Conservation (phyloP, 2,113 vertebrate genomes). For the Maccullochella peelii region DNA sequence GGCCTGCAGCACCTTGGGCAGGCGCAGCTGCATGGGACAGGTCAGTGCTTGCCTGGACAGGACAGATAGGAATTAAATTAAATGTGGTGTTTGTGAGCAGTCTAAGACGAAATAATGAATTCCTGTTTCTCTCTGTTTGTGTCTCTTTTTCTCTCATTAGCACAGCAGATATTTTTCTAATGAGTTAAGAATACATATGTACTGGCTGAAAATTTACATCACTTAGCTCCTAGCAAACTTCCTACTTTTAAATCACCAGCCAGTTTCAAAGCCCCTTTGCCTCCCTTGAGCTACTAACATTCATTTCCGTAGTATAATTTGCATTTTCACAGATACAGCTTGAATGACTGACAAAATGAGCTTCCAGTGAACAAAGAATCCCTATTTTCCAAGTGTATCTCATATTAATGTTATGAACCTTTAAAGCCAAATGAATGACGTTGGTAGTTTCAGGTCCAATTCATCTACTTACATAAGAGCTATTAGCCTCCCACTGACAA, state of each 20-base stretch:
- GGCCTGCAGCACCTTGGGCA: conserved; percentile 88
- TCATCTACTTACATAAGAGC: conserved; percentile 46
- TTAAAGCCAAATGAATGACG: conserved; percentile 43
- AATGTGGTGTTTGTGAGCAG: not conserved
- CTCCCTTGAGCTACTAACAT: conserved; percentile 26
- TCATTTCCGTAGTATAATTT: conserved; percentile 43
- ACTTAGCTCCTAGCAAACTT: conserved; percentile 24
- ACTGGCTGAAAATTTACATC: conserved; percentile 30
- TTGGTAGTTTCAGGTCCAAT: conserved; percentile 36
- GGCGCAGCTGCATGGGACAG: conserved; percentile 89
- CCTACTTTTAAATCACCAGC: conserved; percentile 34
- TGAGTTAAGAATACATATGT: conserved; percentile 23
- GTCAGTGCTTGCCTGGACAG: conserved; percentile 80
- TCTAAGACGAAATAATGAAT: conserved; percentile 6
- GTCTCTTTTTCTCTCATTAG: conserved; percentile 25
- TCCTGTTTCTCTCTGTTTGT: conserved; percentile 4
- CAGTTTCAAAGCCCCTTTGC: conserved; percentile 40
- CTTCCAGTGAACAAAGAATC: conserved; percentile 41
- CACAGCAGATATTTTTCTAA: conserved; percentile 23
- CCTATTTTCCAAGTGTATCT: conserved; percentile 24
- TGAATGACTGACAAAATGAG: conserved; percentile 37
- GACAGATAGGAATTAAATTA: not conserved
- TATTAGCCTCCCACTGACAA: conserved; percentile 52
- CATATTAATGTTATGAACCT: conserved; percentile 26
- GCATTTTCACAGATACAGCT: conserved; percentile 58